Percentiles rank a stretch among this genome's conserved stretches.
Conservation (phyloP, 2,888 invertebrate genomes). For the Tanytarsus gracilentus region DNA sequence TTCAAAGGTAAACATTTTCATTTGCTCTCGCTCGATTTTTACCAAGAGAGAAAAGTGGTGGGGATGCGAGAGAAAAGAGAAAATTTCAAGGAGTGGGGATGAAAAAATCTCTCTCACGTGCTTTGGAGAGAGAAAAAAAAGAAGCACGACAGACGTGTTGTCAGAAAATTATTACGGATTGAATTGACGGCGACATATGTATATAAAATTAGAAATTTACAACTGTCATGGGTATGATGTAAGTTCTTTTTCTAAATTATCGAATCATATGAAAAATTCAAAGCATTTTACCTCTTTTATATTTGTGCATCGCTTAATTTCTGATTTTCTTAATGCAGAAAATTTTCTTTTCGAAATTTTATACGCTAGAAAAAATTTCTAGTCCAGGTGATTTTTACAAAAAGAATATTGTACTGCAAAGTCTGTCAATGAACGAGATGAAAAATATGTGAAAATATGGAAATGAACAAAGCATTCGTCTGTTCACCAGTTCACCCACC, state of each 20-base stretch:
- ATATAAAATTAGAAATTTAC: constrained; percentile 10
- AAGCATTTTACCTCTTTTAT: neutral
- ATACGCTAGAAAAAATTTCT: too few relatives aligned
- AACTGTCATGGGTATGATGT: neutral
- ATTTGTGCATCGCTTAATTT: neutral
- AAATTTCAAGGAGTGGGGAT: neutral
- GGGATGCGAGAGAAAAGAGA: constrained; percentile 9
- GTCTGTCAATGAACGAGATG: too few relatives aligned
- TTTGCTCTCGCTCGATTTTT: too few relatives aligned
- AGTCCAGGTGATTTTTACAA: too few relatives aligned
- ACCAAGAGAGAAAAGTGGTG: neutral
- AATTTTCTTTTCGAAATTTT: neutral
- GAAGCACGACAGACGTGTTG: constrained; percentile 16
- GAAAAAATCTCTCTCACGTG: neutral
- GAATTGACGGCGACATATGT: constrained; percentile 18
- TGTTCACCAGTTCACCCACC: neutral
- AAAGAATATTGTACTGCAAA: too few relatives aligned
- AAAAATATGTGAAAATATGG: constrained; percentile 8
- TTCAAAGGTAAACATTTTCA: too few relatives aligned
- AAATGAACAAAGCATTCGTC: constrained; percentile 6
- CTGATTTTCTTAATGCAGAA: too few relatives aligned
- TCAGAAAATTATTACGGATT: neutral
- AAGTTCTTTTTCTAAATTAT: constrained; percentile 6
- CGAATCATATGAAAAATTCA: neutral
- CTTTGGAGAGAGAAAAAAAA: neutral